Evolutionary conservation across 2,888 invertebrate species (phyloP).

Genomic region (Nebria salina): DNA sequence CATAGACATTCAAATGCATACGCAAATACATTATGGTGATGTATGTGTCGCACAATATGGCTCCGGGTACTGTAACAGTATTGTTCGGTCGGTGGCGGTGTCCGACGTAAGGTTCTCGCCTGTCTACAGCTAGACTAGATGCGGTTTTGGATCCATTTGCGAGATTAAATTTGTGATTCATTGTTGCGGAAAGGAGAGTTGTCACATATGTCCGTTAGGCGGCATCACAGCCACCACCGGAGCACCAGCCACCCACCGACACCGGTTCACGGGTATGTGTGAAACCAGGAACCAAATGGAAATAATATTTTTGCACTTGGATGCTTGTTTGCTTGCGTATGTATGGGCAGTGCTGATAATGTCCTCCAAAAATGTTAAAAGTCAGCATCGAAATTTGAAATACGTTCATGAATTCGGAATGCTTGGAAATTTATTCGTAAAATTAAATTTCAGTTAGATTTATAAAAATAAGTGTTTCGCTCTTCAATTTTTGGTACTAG

Average conservation of each 20-base stretch:
- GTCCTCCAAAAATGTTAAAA: background rate
- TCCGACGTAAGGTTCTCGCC: constrained; percentile 16
- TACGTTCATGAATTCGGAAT: background rate
- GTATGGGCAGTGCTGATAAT: constrained; percentile 3
- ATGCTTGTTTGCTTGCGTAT: background rate
- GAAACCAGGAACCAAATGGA: background rate
- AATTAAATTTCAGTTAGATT: too few species aligned
- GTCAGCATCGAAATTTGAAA: background rate
- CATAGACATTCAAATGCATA: background rate
- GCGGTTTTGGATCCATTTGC: constrained; percentile 71
- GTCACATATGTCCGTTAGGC: constrained; percentile 70
- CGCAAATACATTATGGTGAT: constrained; percentile 52
- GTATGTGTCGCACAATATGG: constrained; percentile 57
- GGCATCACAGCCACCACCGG: constrained; percentile 24
- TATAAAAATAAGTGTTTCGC: too few species aligned
- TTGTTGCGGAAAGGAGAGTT: constrained; percentile 67
- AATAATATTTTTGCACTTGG: background rate
- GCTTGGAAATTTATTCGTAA: background rate
- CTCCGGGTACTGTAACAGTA: constrained; percentile 43
- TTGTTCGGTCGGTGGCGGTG: constrained; percentile 9
- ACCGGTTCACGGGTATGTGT: background rate
- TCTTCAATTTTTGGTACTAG: too few species aligned
- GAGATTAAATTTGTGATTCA: constrained; percentile 77
- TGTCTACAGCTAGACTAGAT: constrained; percentile 48
- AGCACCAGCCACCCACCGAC: background rate